Conservation (phyloP, 2,888 invertebrate genomes). For the Drosophila fulvimacula region DNA sequence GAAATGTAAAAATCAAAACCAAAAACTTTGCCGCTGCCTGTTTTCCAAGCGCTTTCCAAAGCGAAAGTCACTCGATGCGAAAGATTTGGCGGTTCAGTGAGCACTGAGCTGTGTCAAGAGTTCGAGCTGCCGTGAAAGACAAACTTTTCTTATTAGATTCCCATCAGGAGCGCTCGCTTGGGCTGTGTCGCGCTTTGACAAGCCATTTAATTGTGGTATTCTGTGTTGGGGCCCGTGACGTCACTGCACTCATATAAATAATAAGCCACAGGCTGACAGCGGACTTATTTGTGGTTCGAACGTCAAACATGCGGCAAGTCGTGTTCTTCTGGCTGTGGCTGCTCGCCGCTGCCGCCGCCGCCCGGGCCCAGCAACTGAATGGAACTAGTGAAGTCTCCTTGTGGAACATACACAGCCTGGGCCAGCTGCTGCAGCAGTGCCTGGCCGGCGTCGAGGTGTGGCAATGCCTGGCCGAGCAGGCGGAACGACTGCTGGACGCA, state of each 20-base stretch:
- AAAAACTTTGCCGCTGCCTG: slow-evolving; percentile 28
- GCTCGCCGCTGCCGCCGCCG: slow-evolving; percentile 22
- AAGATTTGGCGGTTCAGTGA: slow-evolving; percentile 75
- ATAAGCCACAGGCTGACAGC: neutral
- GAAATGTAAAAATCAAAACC: slow-evolving; percentile 33
- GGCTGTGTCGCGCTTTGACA: slow-evolving; percentile 71
- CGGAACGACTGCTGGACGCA: slow-evolving; percentile 84
- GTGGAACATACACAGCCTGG: slow-evolving; percentile 62
- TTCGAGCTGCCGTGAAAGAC: slow-evolving; percentile 38
- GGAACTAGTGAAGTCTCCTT: neutral
- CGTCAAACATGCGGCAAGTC: slow-evolving; percentile 31
- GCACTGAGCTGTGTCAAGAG: slow-evolving; percentile 37
- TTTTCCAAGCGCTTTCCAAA: slow-evolving; percentile 60
- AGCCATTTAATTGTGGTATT: slow-evolving; percentile 70
- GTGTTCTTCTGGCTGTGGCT: slow-evolving; percentile 30
- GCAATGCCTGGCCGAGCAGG: slow-evolving; percentile 85
- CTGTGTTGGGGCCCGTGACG: slow-evolving; percentile 19
- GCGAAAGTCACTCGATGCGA: slow-evolving; percentile 56
- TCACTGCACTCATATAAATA: slow-evolving; percentile 49
- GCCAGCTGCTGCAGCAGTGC: slow-evolving; percentile 75
- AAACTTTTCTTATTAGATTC: slow-evolving; percentile 72
- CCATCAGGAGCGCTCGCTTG: slow-evolving; percentile 52
- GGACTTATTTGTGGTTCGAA: slow-evolving; percentile 44
- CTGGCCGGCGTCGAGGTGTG: slow-evolving; percentile 58
- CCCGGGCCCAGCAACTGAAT: slow-evolving; percentile 23